Percentiles rank a stretch among this genome's conserved stretches.
These are phyloP conservation scores for Drosophila pseudotakahashii DNA, from an alignment of 2,888 invertebrate genomes.

Conservation along the genomic window DNA sequence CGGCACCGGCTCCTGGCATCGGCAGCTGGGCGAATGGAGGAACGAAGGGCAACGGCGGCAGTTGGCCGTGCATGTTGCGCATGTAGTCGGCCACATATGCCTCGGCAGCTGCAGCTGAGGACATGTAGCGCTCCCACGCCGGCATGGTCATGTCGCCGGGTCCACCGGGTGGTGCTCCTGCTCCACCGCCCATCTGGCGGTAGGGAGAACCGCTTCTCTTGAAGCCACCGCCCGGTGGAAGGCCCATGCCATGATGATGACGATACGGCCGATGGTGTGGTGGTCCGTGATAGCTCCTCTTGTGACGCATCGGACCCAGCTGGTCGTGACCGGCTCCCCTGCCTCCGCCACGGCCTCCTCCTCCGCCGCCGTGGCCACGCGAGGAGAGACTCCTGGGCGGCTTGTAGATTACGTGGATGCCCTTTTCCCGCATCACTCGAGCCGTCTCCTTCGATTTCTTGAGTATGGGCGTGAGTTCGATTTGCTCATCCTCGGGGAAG, in stretches of 20 bases:
- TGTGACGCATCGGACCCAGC: constrained; percentile 68
- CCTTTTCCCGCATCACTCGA: constrained; percentile 86
- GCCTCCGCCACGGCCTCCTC: constrained; percentile 51
- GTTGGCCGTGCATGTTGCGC: constrained; percentile 93
- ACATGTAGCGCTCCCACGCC: constrained; percentile 87
- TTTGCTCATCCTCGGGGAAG: constrained; percentile 96
- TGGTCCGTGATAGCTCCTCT: constrained; percentile 82
- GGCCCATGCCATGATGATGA: constrained; percentile 72
- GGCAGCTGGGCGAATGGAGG: constrained; percentile 89
- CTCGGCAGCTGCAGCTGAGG: constrained; percentile 90
- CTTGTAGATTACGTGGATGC: constrained; percentile 84
- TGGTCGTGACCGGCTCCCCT: constrained; percentile 68
- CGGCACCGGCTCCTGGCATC: constrained; percentile 87
- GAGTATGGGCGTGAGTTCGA: constrained; percentile 94
- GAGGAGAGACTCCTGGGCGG: constrained; percentile 85
- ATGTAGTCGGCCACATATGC: constrained; percentile 95
- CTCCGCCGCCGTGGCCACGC: constrained; percentile 80
- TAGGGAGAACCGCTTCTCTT: constrained; percentile 80
- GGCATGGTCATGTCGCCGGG: constrained; percentile 86
- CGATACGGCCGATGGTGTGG: constrained; percentile 86
- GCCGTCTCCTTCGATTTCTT: constrained; percentile 94
- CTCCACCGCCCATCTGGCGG: constrained; percentile 66
- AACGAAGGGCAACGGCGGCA: constrained; percentile 93
- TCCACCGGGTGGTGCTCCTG: constrained; percentile 83
- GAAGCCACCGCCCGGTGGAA: constrained; percentile 67